These are phyloP conservation scores for Genyomyrus donnyi DNA, from an alignment of 2,113 vertebrate species.

Conservation along the genomic window DNA sequence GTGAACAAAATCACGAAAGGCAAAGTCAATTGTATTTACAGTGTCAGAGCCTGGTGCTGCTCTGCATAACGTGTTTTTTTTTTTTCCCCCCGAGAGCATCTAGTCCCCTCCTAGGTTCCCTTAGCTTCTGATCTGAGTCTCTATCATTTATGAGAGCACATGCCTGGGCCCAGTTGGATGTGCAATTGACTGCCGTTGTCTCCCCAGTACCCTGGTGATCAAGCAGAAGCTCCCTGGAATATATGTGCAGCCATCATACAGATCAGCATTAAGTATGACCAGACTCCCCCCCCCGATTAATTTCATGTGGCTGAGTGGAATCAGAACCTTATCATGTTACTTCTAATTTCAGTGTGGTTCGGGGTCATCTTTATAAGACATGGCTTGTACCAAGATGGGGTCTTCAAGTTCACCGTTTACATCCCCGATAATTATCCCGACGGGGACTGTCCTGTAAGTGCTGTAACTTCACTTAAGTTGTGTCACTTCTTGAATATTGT, in stretches of 20 bases:
- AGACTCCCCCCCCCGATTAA: background rate
- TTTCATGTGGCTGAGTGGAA: background rate
- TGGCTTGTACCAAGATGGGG: slow-evolving; percentile 93
- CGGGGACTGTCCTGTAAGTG: slow-evolving; percentile 85
- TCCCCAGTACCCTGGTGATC: slow-evolving; percentile 83
- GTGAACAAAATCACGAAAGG: background rate
- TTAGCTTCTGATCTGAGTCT: background rate
- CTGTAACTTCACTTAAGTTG: background rate
- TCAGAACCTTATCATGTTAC: background rate
- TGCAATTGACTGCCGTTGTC: slow-evolving; percentile 19
- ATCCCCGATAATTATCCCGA: slow-evolving; percentile 99
- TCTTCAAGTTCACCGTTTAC: slow-evolving; percentile 98
- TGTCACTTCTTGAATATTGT: background rate
- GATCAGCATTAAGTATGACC: slow-evolving; percentile 86
- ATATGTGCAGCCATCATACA: slow-evolving; percentile 94
- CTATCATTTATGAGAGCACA: background rate
- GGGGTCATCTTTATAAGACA: slow-evolving; percentile 98
- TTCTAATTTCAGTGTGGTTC: slow-evolving; percentile 83
- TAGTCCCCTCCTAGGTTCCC: background rate
- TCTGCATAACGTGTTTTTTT: background rate
- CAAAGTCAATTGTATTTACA: background rate
- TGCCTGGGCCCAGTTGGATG: background rate
- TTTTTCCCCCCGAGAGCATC: background rate
- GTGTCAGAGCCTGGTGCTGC: too few species aligned
- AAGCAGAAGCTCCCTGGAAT: slow-evolving; percentile 95